These are phyloP conservation scores for Lasiommata megera DNA, from an alignment of 2,888 invertebrate genomes.

Conservation along the genomic window DNA sequence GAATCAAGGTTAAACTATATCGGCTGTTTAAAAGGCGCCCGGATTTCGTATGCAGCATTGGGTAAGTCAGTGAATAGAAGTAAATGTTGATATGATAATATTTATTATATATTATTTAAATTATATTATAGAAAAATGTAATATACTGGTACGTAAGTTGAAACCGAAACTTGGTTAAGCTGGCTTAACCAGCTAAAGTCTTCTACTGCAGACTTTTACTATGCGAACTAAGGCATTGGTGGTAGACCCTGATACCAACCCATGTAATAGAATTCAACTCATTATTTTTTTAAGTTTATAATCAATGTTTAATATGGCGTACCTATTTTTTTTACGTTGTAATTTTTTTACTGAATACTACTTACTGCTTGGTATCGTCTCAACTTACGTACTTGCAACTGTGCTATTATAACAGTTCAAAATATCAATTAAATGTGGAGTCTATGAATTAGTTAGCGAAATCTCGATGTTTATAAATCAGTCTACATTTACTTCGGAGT, in stretches of 20 bases:
- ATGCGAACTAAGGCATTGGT: neutral
- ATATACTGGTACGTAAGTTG: neutral
- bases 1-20: too few relatives aligned
- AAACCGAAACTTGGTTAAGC: neutral
- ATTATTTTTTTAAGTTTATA: too few relatives aligned
- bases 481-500: slow-evolving; percentile 63
- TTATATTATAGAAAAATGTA: slow-evolving; percentile 6
- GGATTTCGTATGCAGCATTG: slow-evolving; percentile 5
- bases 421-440: slow-evolving; percentile 9
- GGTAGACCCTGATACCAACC: too few relatives aligned
- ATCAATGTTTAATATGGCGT: too few relatives aligned
- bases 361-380: neutral
- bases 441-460: slow-evolving; percentile 28
- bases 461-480: slow-evolving; percentile 21
- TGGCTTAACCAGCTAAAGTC: too few relatives aligned
- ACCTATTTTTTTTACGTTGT: too few relatives aligned
- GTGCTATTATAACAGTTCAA: neutral
- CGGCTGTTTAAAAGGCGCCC: slow-evolving; percentile 13
- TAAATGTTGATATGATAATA: slow-evolving; percentile 55
- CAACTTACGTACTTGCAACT: neutral
- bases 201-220: too few relatives aligned
- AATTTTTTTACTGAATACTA: neutral
- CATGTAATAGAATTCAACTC: too few relatives aligned
- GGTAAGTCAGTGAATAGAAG: slow-evolving; percentile 39
- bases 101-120: slow-evolving; percentile 17